Conservation (phyloP, 1,140 invertebrate species). For the Acyrthosiphon pisum region DNA sequence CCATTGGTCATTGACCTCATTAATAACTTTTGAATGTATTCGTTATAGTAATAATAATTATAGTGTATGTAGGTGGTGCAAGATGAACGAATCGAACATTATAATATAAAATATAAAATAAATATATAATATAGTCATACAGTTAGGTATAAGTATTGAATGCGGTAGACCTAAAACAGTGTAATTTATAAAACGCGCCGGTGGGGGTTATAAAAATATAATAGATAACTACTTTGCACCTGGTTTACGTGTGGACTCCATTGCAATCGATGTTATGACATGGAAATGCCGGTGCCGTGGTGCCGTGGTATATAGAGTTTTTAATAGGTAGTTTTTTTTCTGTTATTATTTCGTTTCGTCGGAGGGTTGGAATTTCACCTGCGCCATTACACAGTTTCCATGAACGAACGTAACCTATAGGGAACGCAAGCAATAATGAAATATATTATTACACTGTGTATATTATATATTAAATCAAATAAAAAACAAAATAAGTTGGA, state of each 20-base stretch:
- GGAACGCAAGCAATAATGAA: neutral
- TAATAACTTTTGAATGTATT: neutral
- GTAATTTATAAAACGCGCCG: neutral
- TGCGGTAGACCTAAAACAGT: neutral
- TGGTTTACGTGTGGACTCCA: neutral
- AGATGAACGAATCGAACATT: neutral
- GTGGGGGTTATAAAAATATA: neutral
- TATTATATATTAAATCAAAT: neutral
- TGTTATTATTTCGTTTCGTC: neutral
- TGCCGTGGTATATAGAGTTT: neutral
- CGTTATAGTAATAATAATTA: neutral
- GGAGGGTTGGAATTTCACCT: conserved; percentile 26
- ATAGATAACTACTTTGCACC: neutral
- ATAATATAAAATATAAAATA: too few species aligned
- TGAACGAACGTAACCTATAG: neutral
- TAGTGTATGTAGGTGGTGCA: neutral
- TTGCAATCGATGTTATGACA: neutral
- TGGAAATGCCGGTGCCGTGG: neutral
- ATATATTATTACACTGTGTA: neutral
- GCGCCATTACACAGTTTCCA: neutral
- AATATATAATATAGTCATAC: too few species aligned
- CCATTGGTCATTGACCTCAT: too few species aligned
- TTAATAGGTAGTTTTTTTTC: neutral
- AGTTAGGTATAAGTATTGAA: neutral
- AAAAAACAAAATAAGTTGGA: neutral